Evolutionary conservation across 2,888 invertebrate genomes (phyloP).

Genomic region (Morpho achilles): DNA sequence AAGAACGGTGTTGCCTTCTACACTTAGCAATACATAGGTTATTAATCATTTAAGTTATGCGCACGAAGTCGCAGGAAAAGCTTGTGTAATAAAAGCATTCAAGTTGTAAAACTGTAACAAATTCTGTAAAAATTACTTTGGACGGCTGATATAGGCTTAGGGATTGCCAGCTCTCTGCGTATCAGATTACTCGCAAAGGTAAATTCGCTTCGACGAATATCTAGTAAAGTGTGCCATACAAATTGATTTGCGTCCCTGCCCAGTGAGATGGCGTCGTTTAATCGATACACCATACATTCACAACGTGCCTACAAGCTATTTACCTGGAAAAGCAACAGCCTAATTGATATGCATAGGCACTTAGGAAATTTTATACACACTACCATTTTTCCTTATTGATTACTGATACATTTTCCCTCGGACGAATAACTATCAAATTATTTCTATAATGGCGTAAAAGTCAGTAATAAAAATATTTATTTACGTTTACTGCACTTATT

Average conservation of each 20-base stretch:
- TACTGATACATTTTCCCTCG: constrained; percentile 10
- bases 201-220: constrained; percentile 28
- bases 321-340: constrained; percentile 12
- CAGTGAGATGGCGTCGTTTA: constrained; percentile 42
- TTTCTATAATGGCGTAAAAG: neutral
- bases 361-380: constrained; percentile 19
- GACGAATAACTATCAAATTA: constrained; percentile 12
- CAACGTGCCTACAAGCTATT: constrained; percentile 10
- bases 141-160: neutral
- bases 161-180: neutral
- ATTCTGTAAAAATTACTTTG: too few relatives aligned
- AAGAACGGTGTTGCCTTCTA: too few relatives aligned
- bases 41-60: too few relatives aligned
- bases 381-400: constrained; percentile 5
- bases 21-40: too few relatives aligned
- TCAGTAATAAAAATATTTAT: neutral
- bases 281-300: constrained; percentile 40
- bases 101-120: too few relatives aligned
- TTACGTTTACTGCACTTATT: neutral
- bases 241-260: constrained; percentile 39
- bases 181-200: constrained; percentile 12
- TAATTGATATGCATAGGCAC: constrained; percentile 26
- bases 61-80: too few relatives aligned
- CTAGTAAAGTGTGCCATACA: constrained; percentile 46
- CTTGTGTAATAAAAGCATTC: too few relatives aligned